Conservation (phyloP, 2,113 vertebrate genomes). For the Grus americana region DNA sequence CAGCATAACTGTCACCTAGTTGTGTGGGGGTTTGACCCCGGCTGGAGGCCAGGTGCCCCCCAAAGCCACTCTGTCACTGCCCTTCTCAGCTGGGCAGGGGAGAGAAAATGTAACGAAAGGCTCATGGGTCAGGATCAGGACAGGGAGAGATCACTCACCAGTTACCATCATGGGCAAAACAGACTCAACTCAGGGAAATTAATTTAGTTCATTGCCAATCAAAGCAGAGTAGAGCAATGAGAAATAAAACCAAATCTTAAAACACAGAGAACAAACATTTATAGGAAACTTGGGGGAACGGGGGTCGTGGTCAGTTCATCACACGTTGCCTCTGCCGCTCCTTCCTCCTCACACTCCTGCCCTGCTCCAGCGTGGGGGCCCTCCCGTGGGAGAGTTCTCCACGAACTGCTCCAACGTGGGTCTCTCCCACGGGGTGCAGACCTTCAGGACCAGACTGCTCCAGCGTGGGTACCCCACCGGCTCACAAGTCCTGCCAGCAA, state of each 20-base stretch:
- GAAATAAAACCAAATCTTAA: neutral
- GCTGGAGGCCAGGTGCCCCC: too few relatives aligned
- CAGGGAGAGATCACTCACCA: neutral
- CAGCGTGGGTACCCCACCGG: too few relatives aligned
- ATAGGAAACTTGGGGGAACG: neutral
- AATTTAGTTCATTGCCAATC: neutral
- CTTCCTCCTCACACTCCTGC: neutral
- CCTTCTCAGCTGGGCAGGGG: neutral
- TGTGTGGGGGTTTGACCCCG: neutral
- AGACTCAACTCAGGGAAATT: neutral
- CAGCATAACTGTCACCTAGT: neutral
- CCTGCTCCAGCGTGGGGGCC: neutral
- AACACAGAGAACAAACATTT: too few relatives aligned
- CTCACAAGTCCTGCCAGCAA: neutral
- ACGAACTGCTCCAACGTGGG: neutral
- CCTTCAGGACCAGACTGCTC: neutral
- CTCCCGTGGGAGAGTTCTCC: neutral
- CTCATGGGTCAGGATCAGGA: neutral
- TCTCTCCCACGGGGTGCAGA: fast-evolving
- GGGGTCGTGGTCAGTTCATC: neutral
- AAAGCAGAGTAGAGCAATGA: neutral
- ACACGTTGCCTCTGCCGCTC: neutral
- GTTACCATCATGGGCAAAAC: fast-evolving
- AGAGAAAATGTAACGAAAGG: neutral
- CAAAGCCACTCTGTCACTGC: neutral